A percentile compares a stretch with the other conserved stretches of the same genome.
These are phyloP conservation scores for Scotopteryx bipunctaria DNA, from an alignment of 2,888 invertebrate species.

Conservation along the genomic window DNA sequence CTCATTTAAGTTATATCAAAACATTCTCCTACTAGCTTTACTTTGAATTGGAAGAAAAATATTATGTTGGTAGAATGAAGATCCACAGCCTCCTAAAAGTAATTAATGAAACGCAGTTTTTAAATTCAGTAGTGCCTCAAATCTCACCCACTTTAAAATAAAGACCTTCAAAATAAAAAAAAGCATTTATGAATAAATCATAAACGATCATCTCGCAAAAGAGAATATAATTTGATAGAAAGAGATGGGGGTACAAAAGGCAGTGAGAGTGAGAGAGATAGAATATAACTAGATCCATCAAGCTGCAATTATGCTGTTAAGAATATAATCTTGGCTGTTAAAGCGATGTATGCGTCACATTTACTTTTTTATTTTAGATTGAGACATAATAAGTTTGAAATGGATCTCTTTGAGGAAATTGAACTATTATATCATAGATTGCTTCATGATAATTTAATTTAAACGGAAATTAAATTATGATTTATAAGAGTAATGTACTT, in stretches of 20 bases:
- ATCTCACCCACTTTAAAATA: slow-evolving; percentile 55
- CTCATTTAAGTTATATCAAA: too few relatives aligned
- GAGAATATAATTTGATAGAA: slow-evolving; percentile 49
- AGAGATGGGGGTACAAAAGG: slow-evolving; percentile 37
- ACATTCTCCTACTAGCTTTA: too few relatives aligned
- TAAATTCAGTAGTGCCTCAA: slow-evolving; percentile 61
- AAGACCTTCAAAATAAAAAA: slow-evolving; percentile 48
- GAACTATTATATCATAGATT: slow-evolving; percentile 5
- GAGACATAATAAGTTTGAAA: slow-evolving; percentile 40
- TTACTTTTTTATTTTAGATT: slow-evolving; percentile 51
- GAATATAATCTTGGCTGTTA: slow-evolving; percentile 69
- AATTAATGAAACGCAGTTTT: slow-evolving; percentile 26
- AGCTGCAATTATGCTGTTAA: slow-evolving; percentile 73
- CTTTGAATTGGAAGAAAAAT: too few relatives aligned
- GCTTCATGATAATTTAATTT: background rate
- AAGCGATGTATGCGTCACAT: slow-evolving; percentile 63
- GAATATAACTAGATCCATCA: slow-evolving; percentile 49
- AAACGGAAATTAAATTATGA: too few relatives aligned
- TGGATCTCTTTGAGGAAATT: slow-evolving; percentile 15
- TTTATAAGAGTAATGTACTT: too few relatives aligned
- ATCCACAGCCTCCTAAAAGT: slow-evolving; percentile 35
- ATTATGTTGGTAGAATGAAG: too few relatives aligned
- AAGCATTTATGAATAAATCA: slow-evolving; percentile 47
- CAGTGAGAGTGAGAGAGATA: slow-evolving; percentile 44
- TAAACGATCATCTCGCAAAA: slow-evolving; percentile 54